Base-by-base conservation (phyloP, 2,113 vertebrate genomes). In the Tinamus guttatus region DNA sequence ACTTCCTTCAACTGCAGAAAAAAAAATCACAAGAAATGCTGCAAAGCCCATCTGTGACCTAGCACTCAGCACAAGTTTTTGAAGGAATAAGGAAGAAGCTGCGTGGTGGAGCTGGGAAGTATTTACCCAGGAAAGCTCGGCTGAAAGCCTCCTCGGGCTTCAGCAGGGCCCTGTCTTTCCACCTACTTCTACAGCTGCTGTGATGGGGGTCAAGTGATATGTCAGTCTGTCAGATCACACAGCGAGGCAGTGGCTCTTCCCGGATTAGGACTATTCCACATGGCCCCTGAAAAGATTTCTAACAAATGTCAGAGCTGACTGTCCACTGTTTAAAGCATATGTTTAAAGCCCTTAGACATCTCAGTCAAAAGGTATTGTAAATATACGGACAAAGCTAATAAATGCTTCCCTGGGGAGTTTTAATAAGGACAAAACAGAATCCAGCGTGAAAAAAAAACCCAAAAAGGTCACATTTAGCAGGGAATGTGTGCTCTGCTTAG, bases 191-290 rank as follows among this genome's bases (percentile, higher is more conserved):
- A 87, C 96, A 95, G 95, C 97, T 94, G 96, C 94, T 20, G 77
- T 58, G 80, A 19, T 89, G 65, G 95, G 81, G 96, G 97, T 97
- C 97, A 97, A 97, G 97, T 96, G 96, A 97, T 96, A 95, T 97
- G 96, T 97, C 97, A 97, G 82, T 95, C 90, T 97, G 96, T 96
- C 96, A 95, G 96, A 94, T 97, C 97, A 95, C 97, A 97, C 95
- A 97, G 95, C 9, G 70, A 96, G 95, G 47, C 95, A 94, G 93
- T 85, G 95, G 90, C 95, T 97, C 96, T 97, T 97, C 96, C 87
- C 68, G 89, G 97, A 96, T 97, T 97, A 97, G 95, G 85, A 94
- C n/a, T 6, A 84, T 71, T 96, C 93, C 95, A 81, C 94, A 95
- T 0, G 7, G 96, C 87, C 86, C 59, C 87, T 97, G 95, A 97